These are phyloP conservation scores for Catharus fuscescens DNA, from an alignment of 2,113 vertebrate species.

Conservation along the genomic window DNA sequence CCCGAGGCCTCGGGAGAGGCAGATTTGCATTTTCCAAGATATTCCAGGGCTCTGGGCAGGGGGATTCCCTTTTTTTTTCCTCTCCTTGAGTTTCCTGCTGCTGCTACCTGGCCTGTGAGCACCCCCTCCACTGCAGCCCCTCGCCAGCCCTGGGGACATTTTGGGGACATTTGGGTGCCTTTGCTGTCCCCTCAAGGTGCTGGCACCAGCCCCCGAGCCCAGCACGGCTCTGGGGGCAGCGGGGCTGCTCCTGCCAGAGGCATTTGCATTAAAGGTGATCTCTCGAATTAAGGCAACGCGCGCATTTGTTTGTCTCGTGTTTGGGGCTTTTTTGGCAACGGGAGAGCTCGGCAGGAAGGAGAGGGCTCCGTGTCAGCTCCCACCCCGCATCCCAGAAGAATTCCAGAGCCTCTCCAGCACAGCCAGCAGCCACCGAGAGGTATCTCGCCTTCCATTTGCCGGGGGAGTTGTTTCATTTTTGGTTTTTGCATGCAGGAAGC, in stretches of 20 bases:
- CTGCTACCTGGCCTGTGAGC: conserved; percentile 64
- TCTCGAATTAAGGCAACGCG: not conserved
- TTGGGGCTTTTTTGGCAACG: not conserved
- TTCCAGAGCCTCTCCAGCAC: not conserved
- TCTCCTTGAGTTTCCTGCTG: conserved; percentile 27
- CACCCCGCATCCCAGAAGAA: not conserved
- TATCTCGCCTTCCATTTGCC: not conserved
- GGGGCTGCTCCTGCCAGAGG: not conserved
- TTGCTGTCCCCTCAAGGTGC: not conserved
- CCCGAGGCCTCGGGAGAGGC: not conserved
- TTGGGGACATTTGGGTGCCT: not conserved
- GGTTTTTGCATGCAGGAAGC: not conserved
- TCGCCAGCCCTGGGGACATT: not conserved
- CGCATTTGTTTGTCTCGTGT: not conserved
- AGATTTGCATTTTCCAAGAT: not conserved
- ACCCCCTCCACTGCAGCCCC: not conserved
- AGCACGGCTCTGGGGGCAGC: not conserved
- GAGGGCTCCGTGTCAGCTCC: not conserved
- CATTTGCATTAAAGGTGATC: conserved; percentile 6
- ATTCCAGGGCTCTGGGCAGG: not conserved
- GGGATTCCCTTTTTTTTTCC: not conserved
- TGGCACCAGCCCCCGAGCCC: not conserved
- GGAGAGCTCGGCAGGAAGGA: not conserved
- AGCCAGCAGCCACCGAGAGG: not conserved
- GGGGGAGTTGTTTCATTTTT: not conserved